Evolutionary conservation across 2,113 vertebrate genomes (phyloP), one percentile per base, ranked within the genome.

Genomic region (Malurus elegans): DNA sequence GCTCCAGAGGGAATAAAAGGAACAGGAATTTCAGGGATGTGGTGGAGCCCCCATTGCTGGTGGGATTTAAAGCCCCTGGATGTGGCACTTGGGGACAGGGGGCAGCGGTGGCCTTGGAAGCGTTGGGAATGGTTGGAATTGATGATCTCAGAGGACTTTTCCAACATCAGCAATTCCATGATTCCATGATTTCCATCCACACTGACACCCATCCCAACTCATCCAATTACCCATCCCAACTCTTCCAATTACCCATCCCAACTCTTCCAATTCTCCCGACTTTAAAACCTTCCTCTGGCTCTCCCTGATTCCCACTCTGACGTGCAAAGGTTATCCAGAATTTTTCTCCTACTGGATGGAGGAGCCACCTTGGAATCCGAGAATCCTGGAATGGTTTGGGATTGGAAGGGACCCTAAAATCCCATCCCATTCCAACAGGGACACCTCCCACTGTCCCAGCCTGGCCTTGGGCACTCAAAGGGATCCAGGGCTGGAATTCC

Each of bases 221-320:
- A 10, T 13, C 0, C 9, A 29, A 10, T 10, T 29, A 38, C 38
- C 38, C 38, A 38, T 38, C 38, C 38, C 38, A 38, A 38, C 38
- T 38, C 38, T 38, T 38, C 10, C 38, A 38, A 38, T 38, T 38
- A 38, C 38, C 38, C 38, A 38, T 38, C 38, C 38, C 38, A 66
- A 2, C 3, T 28, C 24, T 13, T 13, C 0, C 9, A 29, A 10
- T 10, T 29, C 29, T 24, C 34, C 4, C 1, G 1, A 8, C 3
- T 65, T 50, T 7, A 9, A 20, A 4, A 4, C 17, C 44, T 44
- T 58, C 5, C 44, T 31, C 29, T 29, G 60, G 3, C 24, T 48
- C 10, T 48, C 19, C 51, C 42, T 18, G 50, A 14, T 20, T 17
- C 31, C 71, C 34, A 20, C 0, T 9, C 8, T 29, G 42, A 48